phyloP scores from a whole-genome alignment of 2,888 invertebrate species.

The Zonitis immaculata region DNA sequence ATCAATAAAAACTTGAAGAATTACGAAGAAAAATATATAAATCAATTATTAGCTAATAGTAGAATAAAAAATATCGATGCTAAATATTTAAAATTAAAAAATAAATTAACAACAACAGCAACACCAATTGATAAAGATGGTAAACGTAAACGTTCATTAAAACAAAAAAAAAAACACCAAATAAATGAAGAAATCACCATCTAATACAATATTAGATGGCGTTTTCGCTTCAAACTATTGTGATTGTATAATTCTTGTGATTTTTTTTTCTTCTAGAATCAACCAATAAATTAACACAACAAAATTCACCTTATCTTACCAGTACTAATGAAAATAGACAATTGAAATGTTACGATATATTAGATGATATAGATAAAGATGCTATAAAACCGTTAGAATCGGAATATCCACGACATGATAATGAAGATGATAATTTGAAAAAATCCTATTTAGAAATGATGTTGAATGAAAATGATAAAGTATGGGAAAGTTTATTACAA shows the following conservation, averaged over 20 bases:
- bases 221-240: too few relatives aligned
- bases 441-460: conserved; percentile 29
- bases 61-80: conserved; percentile 21
- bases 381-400: conserved; percentile 34
- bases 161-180: too few relatives aligned
- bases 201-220: too few relatives aligned
- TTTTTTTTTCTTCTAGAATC: too few relatives aligned
- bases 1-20: conserved; percentile 7
- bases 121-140: not conserved
- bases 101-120: not conserved
- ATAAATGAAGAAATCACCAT: too few relatives aligned
- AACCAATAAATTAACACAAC: too few relatives aligned
- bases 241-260: too few relatives aligned
- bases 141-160: too few relatives aligned
- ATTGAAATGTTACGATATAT: conserved; percentile 31
- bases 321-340: too few relatives aligned
- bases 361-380: conserved; percentile 35
- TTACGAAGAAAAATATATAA: conserved; percentile 26
- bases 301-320: too few relatives aligned
- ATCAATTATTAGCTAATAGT: conserved; percentile 38
- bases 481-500: conserved; percentile 30
- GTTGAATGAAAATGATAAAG: conserved; percentile 17
- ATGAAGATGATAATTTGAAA: conserved; percentile 9
- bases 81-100: conserved; percentile 8
- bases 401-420: conserved; percentile 34